These are phyloP conservation scores for Glossophaga mutica DNA, from an alignment of 2,797 vertebrate species.

Conservation along the genomic window DNA sequence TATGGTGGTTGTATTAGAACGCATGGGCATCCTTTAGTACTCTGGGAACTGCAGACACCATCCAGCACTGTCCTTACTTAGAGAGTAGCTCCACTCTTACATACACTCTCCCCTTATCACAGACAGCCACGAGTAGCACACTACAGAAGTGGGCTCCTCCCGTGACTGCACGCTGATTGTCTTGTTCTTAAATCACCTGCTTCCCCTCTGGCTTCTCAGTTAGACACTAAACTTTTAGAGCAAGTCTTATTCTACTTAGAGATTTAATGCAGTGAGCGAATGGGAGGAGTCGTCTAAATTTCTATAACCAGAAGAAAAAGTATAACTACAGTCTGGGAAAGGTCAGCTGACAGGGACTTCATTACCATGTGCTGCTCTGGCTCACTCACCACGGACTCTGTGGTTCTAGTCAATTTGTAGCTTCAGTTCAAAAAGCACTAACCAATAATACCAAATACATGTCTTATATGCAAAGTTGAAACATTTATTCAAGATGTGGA, in stretches of 20 bases:
- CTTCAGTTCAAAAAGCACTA: background rate
- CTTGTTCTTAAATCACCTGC: background rate
- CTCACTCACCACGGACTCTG: too few species aligned
- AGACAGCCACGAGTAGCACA: too few species aligned
- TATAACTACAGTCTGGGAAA: background rate
- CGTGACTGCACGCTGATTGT: too few species aligned
- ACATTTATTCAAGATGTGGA: background rate
- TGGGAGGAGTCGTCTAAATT: background rate
- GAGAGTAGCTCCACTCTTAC: background rate
- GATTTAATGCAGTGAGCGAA: background rate
- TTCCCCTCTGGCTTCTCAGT: background rate
- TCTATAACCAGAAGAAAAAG: background rate
- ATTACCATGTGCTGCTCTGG: fast-evolving
- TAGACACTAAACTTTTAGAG: background rate
- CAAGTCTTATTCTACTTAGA: background rate
- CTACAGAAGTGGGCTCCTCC: fast-evolving
- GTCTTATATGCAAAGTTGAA: background rate
- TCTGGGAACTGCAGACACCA: too few species aligned
- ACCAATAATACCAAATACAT: background rate
- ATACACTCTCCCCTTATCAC: background rate
- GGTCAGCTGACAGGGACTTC: background rate
- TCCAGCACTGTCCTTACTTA: background rate
- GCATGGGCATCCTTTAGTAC: background rate
- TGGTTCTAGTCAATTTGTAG: background rate
- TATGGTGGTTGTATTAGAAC: background rate